A percentile compares a stretch with the other conserved stretches of the same genome.
These are phyloP conservation scores for Hymenochirus boettgeri DNA, from an alignment of 2,113 vertebrate genomes.

Conservation along the genomic window DNA sequence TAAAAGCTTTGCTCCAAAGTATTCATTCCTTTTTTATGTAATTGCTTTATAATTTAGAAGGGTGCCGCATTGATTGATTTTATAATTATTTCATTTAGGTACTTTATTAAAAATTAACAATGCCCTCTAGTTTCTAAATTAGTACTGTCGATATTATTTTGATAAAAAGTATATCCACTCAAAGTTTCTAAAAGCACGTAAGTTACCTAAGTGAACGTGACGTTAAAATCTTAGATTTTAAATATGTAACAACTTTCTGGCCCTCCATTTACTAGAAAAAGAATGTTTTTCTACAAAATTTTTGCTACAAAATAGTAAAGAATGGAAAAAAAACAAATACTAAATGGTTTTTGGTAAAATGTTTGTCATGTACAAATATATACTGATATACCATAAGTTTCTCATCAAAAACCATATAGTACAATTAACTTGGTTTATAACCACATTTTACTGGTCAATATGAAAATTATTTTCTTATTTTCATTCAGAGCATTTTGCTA, in stretches of 20 bases:
- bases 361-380: too few relatives aligned
- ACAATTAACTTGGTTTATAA: background rate
- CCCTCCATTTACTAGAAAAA: too few relatives aligned
- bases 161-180: too few relatives aligned
- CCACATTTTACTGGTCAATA: background rate
- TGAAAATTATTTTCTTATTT: background rate
- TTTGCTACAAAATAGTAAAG: too few relatives aligned
- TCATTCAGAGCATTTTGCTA: too few relatives aligned
- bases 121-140: conserved; percentile 72
- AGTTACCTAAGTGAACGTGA: too few relatives aligned
- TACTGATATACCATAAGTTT: background rate
- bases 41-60: conserved; percentile 63
- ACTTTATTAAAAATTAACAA: conserved; percentile 76
- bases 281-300: too few relatives aligned
- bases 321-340: too few relatives aligned
- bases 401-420: background rate
- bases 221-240: too few relatives aligned
- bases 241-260: too few relatives aligned
- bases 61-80: conserved; percentile 72
- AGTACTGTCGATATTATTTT: conserved; percentile 64
- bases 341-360: background rate
- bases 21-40: conserved; percentile 65
- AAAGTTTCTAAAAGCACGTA: too few relatives aligned
- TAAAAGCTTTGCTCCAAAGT: conserved; percentile 49
- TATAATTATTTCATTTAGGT: conserved; percentile 74